These are phyloP conservation scores for Acipenser oxyrinchus DNA, from an alignment of 2,797 vertebrate genomes.

Conservation along the genomic window DNA sequence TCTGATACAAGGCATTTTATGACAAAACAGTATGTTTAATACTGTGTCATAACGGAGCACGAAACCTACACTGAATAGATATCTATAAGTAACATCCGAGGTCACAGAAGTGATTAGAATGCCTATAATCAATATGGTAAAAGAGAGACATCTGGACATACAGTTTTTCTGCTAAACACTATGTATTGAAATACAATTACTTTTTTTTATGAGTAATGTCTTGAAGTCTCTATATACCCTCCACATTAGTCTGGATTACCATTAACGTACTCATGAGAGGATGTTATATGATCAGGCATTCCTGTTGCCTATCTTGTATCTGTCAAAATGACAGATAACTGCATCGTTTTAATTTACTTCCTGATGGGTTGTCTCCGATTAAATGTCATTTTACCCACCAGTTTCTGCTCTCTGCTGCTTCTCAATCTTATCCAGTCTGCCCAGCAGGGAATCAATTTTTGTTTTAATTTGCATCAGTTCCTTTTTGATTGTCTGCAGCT, in stretches of 20 bases:
- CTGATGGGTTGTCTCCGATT: constrained; percentile 23
- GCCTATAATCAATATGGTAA: too few species aligned
- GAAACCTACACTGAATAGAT: too few species aligned
- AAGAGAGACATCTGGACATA: too few species aligned
- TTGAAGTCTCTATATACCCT: not conserved
- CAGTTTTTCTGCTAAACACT: too few species aligned
- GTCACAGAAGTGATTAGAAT: too few species aligned
- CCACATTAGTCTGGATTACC: not conserved
- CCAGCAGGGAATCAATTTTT: constrained; percentile 93
- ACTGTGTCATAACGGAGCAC: too few species aligned
- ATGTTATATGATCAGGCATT: constrained; percentile 8
- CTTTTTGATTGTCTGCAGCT: constrained; percentile 90
- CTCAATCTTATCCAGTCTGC: constrained; percentile 91
- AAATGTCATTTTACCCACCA: constrained; percentile 58
- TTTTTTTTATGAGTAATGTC: too few species aligned
- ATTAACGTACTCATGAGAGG: not conserved
- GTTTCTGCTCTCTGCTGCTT: constrained; percentile 82
- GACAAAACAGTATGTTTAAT: too few species aligned
- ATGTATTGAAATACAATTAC: too few species aligned
- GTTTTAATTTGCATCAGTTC: constrained; percentile 96
- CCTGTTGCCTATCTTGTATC: constrained; percentile 11
- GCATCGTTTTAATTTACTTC: constrained; percentile 33
- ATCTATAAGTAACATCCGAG: too few species aligned
- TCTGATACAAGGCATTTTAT: too few species aligned
- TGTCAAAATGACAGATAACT: constrained; percentile 32